Percentiles rank a stretch among this genome's conserved stretches.
These are phyloP conservation scores for Leptinotarsa haldemani DNA, from an alignment of 2,888 invertebrate species.

Conservation along the genomic window DNA sequence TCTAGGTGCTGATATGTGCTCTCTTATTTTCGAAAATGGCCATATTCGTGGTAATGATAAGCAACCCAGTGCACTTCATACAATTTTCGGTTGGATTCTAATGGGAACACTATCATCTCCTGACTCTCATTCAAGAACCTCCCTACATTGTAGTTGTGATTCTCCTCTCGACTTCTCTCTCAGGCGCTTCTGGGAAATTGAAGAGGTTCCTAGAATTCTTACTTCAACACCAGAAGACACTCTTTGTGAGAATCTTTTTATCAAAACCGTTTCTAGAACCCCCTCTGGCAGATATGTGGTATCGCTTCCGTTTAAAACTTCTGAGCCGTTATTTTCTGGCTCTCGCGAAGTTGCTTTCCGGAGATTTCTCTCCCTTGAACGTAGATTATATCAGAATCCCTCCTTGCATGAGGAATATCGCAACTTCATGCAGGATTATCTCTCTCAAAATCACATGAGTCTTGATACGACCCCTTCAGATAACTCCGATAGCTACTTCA, in stretches of 20 bases:
- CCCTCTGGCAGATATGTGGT: neutral
- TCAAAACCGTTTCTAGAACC: neutral
- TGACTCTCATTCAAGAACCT: neutral
- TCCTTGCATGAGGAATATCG: conserved; percentile 7
- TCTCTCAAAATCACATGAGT: neutral
- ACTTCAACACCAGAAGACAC: neutral
- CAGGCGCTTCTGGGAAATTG: neutral
- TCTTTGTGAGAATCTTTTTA: neutral
- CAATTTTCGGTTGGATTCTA: conserved; percentile 1
- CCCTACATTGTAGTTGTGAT: neutral
- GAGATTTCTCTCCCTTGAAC: neutral
- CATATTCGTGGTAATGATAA: neutral
- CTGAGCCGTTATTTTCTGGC: neutral
- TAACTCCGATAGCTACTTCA: conserved; percentile 15
- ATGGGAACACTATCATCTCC: neutral
- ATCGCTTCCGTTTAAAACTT: neutral
- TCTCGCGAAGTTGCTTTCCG: neutral
- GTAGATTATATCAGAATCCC: neutral
- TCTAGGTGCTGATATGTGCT: conserved; percentile 1
- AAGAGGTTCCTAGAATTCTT: neutral
- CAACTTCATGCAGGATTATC: neutral
- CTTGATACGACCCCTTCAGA: neutral
- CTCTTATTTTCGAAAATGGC: neutral
- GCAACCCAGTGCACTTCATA: conserved; percentile 1
- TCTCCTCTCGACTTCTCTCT: neutral